Percentiles rank a stretch among this genome's conserved stretches.
Conservation (phyloP, 2,888 invertebrate genomes). For the Meandrusa payeni region DNA sequence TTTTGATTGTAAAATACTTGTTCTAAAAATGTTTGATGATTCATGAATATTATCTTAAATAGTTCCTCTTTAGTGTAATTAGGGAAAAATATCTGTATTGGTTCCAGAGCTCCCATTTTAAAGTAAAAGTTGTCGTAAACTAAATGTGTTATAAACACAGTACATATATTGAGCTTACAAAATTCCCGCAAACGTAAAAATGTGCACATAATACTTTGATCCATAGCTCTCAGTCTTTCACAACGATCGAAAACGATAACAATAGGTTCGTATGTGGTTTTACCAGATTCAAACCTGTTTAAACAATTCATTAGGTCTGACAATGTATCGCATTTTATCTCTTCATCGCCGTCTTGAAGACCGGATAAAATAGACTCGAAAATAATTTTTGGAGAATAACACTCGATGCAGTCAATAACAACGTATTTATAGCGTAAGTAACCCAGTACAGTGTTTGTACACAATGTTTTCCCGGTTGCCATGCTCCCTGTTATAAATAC, state of each 20-base stretch:
- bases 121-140: conserved; percentile 90
- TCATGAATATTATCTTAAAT: conserved; percentile 67
- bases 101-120: conserved; percentile 85
- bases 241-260: conserved; percentile 90
- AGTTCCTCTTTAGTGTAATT: conserved; percentile 90
- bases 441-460: conserved; percentile 82
- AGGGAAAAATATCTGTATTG: conserved; percentile 87
- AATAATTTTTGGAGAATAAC: conserved; percentile 87
- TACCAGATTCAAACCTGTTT: conserved; percentile 45
- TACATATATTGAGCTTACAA: conserved; percentile 85
- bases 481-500: conserved; percentile 91
- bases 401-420: conserved; percentile 90
- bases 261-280: conserved; percentile 62
- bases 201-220: conserved; percentile 85
- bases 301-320: conserved; percentile 83
- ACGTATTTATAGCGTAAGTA: conserved; percentile 81
- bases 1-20: conserved; percentile 49
- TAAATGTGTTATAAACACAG: conserved; percentile 88
- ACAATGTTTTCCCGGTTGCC: conserved; percentile 90
- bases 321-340: conserved; percentile 83
- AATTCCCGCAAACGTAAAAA: conserved; percentile 88
- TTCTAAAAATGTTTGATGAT: conserved; percentile 54
- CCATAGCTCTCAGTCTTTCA: conserved; percentile 88
- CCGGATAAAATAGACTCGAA: conserved; percentile 87
- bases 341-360: conserved; percentile 60